These are phyloP conservation scores for Mungos mungo DNA, from an alignment of 2,113 vertebrate genomes.

Conservation along the genomic window DNA sequence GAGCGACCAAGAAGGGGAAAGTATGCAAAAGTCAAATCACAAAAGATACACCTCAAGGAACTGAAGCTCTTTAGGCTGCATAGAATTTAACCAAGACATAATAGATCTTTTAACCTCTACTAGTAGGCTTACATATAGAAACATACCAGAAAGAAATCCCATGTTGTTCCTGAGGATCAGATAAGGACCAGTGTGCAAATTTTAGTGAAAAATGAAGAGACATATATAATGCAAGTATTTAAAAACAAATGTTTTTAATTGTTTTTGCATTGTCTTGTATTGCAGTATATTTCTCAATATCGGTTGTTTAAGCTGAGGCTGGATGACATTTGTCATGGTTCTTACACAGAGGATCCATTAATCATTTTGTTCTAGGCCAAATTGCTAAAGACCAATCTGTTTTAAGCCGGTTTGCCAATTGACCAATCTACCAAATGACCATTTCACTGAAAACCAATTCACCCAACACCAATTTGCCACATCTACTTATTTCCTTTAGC, in stretches of 20 bases:
- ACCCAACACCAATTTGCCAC: neutral
- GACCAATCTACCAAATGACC: neutral
- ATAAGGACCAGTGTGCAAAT: neutral
- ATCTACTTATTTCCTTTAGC: neutral
- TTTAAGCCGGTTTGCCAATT: constrained; percentile 6
- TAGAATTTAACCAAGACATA: neutral
- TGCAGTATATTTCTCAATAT: neutral
- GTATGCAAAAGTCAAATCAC: neutral
- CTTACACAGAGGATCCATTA: neutral
- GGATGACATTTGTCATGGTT: neutral
- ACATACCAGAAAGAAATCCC: neutral
- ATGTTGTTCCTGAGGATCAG: neutral
- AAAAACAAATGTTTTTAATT: neutral
- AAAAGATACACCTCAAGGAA: neutral
- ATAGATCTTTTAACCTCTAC: neutral
- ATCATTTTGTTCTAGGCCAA: neutral
- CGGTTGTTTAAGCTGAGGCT: neutral
- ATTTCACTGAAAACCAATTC: constrained; percentile 35
- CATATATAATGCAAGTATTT: neutral
- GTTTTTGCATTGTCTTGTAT: neutral
- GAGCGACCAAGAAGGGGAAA: neutral
- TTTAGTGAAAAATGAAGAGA: neutral
- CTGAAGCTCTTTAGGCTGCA: neutral
- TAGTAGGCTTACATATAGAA: neutral
- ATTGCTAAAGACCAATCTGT: constrained; percentile 5